Evolutionary conservation across 2,113 vertebrate genomes (phyloP), one percentile per base, ranked within the genome.

Genomic region (Hemichromis elongatus): DNA sequence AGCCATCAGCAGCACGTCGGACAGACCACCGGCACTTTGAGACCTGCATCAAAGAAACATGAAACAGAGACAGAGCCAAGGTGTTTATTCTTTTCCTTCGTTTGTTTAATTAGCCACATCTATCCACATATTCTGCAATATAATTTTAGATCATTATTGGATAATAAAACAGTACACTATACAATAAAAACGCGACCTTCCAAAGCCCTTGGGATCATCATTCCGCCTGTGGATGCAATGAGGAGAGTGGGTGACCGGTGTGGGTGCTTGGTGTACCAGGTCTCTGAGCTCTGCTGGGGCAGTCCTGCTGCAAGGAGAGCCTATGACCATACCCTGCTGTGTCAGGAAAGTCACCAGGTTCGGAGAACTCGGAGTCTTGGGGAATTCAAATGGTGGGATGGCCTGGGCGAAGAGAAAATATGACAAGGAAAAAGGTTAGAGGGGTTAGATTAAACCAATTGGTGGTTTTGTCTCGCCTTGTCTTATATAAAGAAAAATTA

Each of bases 1-100:
- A 19, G 99, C 98, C 96, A 97, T 98, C 26, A 99, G 96, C 21
- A 99, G 96, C 92, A 99, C 95, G 84, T 99, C 98, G 0, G 99
- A 99, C 90, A 99, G 96, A 63, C 97, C 97, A 24, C 98, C 97
- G 0, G 98, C 96, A 85, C 98, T 99, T 54, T 98, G 96, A 21
- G 98, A 99, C 84, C 99, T 99, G 90, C 18, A 14, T 8, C 54
- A 26, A 10, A 81, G 18, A 86, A 26, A 82, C 26, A 30, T 70
- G 26, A 16, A 18, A 56, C 24, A 80, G 11, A 16, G 12, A 7
- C 4, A 78, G 47, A 35, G 14, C 30, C 45, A n/a, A n/a, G 10
- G 24, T 50, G 16, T 73, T 73, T 52, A 52, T 75, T 50, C 6
- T 37, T 37, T 81, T 37, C 9, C 16, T 70, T 45, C 2, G 4